Conservation (phyloP, 2,888 invertebrate genomes). For the Silvanus unidentatus region DNA sequence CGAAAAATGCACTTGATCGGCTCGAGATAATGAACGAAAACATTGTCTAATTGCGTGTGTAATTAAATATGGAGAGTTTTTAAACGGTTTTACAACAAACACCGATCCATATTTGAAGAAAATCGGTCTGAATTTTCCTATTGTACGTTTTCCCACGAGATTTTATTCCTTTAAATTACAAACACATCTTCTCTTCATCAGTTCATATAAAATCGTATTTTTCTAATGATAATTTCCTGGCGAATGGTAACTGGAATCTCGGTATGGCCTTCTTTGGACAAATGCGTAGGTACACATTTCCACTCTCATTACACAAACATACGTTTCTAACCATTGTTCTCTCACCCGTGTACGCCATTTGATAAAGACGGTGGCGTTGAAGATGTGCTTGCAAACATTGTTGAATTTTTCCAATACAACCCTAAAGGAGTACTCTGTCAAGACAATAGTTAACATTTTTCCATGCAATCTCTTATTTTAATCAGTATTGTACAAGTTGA, state of each 20-base stretch:
- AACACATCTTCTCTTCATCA: neutral
- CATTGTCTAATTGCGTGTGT: no score
- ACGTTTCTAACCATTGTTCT: conserved; percentile 12
- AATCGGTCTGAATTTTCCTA: no score
- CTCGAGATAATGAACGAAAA: no score
- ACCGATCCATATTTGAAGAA: no score
- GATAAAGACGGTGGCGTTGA: neutral
- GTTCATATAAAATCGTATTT: conserved; percentile 26
- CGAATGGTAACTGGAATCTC: conserved; percentile 23
- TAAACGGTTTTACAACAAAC: no score
- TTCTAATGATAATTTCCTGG: conserved; percentile 32
- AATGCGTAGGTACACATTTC: conserved; percentile 23
- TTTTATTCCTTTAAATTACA: no score
- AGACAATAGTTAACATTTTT: conserved; percentile 24
- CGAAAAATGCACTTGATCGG: no score
- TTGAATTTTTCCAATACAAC: neutral
- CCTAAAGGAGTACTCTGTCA: neutral
- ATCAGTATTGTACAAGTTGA: conserved; percentile 26
- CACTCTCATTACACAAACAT: conserved; percentile 21
- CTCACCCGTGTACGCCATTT: neutral
- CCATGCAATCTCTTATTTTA: conserved; percentile 21
- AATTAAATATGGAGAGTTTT: no score
- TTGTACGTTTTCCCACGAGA: no score
- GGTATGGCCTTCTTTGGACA: conserved; percentile 27
- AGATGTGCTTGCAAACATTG: neutral